phyloP scores from a whole-genome alignment of 1,140 invertebrate genomes.

The Drosophila paulistorum region DNA sequence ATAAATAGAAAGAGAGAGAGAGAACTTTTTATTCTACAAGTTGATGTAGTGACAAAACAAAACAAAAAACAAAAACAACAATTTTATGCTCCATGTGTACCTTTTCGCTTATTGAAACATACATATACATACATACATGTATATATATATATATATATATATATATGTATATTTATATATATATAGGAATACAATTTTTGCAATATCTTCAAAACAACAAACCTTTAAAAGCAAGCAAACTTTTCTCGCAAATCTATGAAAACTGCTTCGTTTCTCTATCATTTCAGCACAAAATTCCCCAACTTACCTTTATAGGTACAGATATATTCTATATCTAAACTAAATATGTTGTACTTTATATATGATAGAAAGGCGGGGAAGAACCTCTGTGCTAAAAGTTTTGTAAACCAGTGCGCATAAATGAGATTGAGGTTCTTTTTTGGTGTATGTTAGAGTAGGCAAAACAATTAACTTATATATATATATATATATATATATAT shows the following conservation, averaged over 20 bases:
- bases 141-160: conserved; percentile 38
- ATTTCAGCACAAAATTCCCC: conserved; percentile 34
- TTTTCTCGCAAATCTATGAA: background rate
- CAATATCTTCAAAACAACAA: conserved; percentile 60
- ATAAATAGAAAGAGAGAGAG: conserved; percentile 5
- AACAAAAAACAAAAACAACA: conserved; percentile 39
- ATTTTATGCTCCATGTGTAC: conserved; percentile 78
- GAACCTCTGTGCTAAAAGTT: conserved; percentile 51
- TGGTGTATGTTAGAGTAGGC: conserved; percentile 58
- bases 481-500: conserved; percentile 46
- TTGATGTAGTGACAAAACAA: conserved; percentile 68
- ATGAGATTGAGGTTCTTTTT: conserved; percentile 38
- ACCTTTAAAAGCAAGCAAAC: conserved; percentile 30
- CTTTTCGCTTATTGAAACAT: conserved; percentile 76
- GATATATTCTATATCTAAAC: conserved; percentile 3
- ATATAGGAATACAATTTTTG: conserved; percentile 46
- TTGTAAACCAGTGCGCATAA: conserved; percentile 72
- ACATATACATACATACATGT: conserved; percentile 34
- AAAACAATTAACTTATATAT: conserved; percentile 51
- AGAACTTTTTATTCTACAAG: conserved; percentile 64
- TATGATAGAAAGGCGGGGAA: background rate
- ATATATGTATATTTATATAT: no score
- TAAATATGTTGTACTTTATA: background rate
- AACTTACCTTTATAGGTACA: conserved; percentile 17
- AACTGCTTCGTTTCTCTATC: conserved; percentile 21